These are phyloP conservation scores for Pseudomugil tenellus DNA, from an alignment of 2,797 vertebrate genomes.

Conservation along the genomic window DNA sequence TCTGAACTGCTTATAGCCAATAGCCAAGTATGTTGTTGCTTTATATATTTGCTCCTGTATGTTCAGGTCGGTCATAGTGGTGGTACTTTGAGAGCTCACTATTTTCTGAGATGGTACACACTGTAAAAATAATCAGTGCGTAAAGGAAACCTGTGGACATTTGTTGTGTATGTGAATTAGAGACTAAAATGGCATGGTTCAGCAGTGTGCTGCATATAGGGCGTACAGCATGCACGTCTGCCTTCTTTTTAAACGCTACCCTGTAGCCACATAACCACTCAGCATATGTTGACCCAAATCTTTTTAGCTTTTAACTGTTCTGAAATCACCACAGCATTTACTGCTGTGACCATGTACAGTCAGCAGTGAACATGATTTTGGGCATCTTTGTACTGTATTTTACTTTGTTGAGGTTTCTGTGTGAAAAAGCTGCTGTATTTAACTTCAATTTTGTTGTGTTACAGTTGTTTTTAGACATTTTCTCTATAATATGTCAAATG, in stretches of 20 bases:
- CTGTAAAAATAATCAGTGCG: too few relatives aligned
- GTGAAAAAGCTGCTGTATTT: neutral
- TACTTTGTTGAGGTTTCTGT: neutral
- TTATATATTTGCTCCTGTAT: too few relatives aligned
- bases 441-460: neutral
- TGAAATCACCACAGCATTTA: slow-evolving; percentile 26
- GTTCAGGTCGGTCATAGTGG: too few relatives aligned
- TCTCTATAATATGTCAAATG: neutral
- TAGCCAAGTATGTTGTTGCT: too few relatives aligned
- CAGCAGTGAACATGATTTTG: slow-evolving; percentile 18
- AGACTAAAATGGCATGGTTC: slow-evolving; percentile 40
- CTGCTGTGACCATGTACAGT: slow-evolving; percentile 20
- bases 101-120: too few relatives aligned
- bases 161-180: slow-evolving; percentile 11
- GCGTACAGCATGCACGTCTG: slow-evolving; percentile 29
- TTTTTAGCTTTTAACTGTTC: slow-evolving; percentile 61
- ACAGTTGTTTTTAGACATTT: neutral
- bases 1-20: too few relatives aligned
- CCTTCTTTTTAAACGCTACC: slow-evolving; percentile 66
- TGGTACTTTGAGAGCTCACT: too few relatives aligned
- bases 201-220: slow-evolving; percentile 48
- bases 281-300: slow-evolving; percentile 31
- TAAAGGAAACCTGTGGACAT: slow-evolving; percentile 22
- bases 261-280: slow-evolving; percentile 55
- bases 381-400: neutral